Evolutionary conservation across 2,113 vertebrate species (phyloP), one percentile per base, ranked within the genome.

Genomic region (Salminus brasiliensis): DNA sequence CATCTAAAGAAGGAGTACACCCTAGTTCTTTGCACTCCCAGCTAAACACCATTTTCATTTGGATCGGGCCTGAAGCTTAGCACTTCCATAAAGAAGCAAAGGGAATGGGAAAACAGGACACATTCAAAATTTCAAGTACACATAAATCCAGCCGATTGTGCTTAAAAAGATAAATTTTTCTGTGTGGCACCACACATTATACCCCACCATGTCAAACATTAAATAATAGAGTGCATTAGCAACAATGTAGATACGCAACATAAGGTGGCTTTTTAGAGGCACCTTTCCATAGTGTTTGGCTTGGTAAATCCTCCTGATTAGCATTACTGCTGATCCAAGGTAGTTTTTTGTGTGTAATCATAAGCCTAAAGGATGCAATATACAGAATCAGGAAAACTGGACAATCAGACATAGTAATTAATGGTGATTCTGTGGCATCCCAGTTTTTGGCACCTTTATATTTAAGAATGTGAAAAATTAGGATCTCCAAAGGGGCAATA

Each of bases 131-230:
- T 85, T 85, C 85, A 86, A 89, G 85, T 80, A 90, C 85, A 80
- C 75, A 89, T 92, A 89, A 92, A 92, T 91, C 86, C 85, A 77
- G 82, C 80, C 90, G 90, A 91, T 92, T 88, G 88, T 85, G 88
- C 81, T 87, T 93, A 91, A 91, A 93, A 87, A 88, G 87, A 83
- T 90, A 89, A 84, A 86, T 85, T 91, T 87, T 74, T 59, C 66
- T 65, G 78, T 87, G 88, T 86, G 63, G 86, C 84, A 87, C 88
- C 72, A 84, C 83, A 85, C 84, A 90, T 89, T 85, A 90, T 86
- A 85, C 86, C 73, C 69, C 70, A 83, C 83, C 43, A 81, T 83
- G 74, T 88, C 88, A 91, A 88, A 88, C 89, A 83, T 83, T 81
- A 86, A 74, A 89, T 88, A 90, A 89, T 91, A 89, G 83, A 88